These are phyloP conservation scores for Elephas maximus DNA, from an alignment of 2,113 vertebrate genomes.

Conservation along the genomic window DNA sequence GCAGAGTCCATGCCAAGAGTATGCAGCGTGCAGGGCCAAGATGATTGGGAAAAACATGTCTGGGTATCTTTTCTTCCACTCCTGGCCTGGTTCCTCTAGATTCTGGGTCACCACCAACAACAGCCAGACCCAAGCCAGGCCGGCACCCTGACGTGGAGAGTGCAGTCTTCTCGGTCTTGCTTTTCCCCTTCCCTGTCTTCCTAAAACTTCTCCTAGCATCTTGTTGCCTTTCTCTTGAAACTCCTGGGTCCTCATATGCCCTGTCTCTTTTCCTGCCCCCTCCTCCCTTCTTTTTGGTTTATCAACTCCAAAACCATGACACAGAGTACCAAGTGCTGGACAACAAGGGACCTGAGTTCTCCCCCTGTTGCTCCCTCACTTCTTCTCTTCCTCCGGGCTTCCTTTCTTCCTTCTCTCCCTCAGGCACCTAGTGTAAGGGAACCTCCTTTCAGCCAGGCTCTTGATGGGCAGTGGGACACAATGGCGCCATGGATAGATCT, in stretches of 20 bases:
- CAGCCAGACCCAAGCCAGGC: not conserved
- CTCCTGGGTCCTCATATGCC: accelerated
- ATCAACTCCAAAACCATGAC: not conserved
- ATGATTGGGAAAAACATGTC: not conserved
- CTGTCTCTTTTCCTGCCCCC: not conserved
- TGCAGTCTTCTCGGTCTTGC: not conserved
- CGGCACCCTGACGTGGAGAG: not conserved
- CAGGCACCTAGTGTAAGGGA: too few relatives aligned
- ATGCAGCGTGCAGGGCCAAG: accelerated
- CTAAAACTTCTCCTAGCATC: not conserved
- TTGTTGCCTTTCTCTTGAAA: too few relatives aligned
- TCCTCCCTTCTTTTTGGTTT: not conserved
- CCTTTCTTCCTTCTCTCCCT: not conserved
- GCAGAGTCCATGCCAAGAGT: too few relatives aligned
- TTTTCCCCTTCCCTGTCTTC: not conserved
- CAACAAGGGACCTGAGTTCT: not conserved
- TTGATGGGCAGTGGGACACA: not conserved
- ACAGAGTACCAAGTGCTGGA: not conserved
- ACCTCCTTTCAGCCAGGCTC: not conserved
- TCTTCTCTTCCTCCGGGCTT: not conserved
- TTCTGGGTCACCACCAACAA: not conserved
- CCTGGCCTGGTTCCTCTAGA: not conserved
- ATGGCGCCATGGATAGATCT: accelerated
- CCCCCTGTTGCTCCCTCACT: accelerated
- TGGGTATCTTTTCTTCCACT: not conserved